phyloP scores from a whole-genome alignment of 35 echinoderm and acorn worm genomes.

The Holothuria glaberrima region DNA sequence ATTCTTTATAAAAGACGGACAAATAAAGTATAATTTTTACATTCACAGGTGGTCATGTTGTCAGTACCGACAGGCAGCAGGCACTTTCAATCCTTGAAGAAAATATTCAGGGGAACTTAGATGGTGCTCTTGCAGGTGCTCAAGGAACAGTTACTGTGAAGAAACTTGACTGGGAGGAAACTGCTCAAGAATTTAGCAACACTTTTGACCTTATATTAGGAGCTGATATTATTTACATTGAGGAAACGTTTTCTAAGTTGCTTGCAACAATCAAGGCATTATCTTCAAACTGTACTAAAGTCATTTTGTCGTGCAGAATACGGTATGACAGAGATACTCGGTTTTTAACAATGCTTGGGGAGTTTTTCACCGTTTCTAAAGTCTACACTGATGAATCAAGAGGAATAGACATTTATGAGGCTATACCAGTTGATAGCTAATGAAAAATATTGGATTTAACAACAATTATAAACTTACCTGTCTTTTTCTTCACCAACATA shows the following conservation, averaged over 20 bases:
- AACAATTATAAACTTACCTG: no score
- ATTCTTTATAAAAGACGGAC: no score
- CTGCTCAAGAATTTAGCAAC: conserved; percentile 62
- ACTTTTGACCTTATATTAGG: conserved; percentile 87
- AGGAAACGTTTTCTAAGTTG: conserved; percentile 84
- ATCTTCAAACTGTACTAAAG: conserved; percentile 20
- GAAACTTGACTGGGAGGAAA: conserved; percentile 81
- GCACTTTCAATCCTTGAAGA: conserved; percentile 52
- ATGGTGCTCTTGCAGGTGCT: not conserved
- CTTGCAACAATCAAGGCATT: conserved; percentile 74
- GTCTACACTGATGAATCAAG: conserved; percentile 66
- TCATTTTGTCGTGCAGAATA: conserved; percentile 88
- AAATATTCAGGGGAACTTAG: conserved; percentile 65
- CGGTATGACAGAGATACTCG: conserved; percentile 79
- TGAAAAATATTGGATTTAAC: not conserved
- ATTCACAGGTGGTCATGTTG: conserved; percentile 57
- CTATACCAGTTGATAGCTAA: conserved; percentile 12
- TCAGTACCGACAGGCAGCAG: conserved; percentile 62
- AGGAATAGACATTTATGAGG: conserved; percentile 77
- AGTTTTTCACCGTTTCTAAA: conserved; percentile 59
- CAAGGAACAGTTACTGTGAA: conserved; percentile 21
- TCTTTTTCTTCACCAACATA: no score
- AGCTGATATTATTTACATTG: conserved; percentile 94
- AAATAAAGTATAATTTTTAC: not conserved
- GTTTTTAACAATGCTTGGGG: conserved; percentile 78